phyloP scores from a whole-genome alignment of 1,140 invertebrate species.

The Pachypeltis micranthus region DNA sequence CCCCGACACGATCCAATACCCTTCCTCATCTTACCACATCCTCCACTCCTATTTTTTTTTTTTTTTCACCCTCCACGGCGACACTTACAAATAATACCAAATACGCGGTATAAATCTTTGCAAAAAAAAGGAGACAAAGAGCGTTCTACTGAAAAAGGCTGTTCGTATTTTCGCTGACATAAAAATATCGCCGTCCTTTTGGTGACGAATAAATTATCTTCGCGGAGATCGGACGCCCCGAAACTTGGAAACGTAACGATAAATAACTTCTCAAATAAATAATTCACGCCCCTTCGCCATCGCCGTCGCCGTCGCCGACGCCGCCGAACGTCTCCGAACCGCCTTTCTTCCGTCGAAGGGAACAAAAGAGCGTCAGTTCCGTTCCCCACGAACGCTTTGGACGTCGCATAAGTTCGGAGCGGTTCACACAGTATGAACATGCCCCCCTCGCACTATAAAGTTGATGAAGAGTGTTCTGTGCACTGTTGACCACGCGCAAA shows the following conservation, averaged over 20 bases:
- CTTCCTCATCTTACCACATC: too few relatives aligned
- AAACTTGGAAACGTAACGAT: slow-evolving; percentile 16
- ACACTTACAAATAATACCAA: slow-evolving; percentile 16
- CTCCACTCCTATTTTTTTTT: not conserved
- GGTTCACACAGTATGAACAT: too few relatives aligned
- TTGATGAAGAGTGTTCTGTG: too few relatives aligned
- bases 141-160: not conserved
- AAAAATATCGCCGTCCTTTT: slow-evolving; percentile 14
- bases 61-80: not conserved
- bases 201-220: slow-evolving; percentile 15
- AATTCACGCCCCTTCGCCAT: not conserved
- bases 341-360: too few relatives aligned
- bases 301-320: too few relatives aligned
- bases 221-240: slow-evolving; percentile 11
- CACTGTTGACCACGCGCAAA: too few relatives aligned
- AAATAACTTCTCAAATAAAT: slow-evolving; percentile 15
- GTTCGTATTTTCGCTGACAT: slow-evolving; percentile 13
- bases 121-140: not conserved
- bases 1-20: too few relatives aligned
- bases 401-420: too few relatives aligned
- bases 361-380: too few relatives aligned
- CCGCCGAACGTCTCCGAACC: too few relatives aligned
- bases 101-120: slow-evolving; percentile 14
- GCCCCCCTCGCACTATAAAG: too few relatives aligned
- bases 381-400: too few relatives aligned